Conservation (phyloP, 1,140 invertebrate species). For the Aphidius ervi region DNA sequence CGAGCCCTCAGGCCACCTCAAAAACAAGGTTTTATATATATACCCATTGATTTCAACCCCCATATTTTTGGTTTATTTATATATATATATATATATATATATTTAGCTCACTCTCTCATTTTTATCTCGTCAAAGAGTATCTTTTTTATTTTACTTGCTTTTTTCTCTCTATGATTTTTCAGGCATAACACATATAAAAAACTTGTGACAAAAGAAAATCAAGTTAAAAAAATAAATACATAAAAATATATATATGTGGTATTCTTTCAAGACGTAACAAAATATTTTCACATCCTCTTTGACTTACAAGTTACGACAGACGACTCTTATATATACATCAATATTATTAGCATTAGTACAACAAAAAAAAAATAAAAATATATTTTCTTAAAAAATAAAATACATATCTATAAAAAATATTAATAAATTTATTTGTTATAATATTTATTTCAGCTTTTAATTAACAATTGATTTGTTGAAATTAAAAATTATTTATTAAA, state of each 20-base stretch:
- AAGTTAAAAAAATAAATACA: slow-evolving; percentile 9
- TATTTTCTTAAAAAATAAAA: too few species aligned
- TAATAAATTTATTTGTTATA: too few species aligned
- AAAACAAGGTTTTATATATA: slow-evolving; percentile 4
- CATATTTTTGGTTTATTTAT: too few species aligned
- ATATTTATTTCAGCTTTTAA: too few species aligned
- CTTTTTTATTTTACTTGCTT: not conserved
- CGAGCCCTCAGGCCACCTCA: slow-evolving; percentile 1
- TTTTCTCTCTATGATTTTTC: not conserved
- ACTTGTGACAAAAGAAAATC: not conserved
- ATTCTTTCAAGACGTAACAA: slow-evolving; percentile 5
- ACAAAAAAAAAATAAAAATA: too few species aligned
- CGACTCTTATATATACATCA: slow-evolving; percentile 18
- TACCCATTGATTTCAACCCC: not conserved
- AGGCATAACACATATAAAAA: too few species aligned
- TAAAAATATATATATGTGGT: too few species aligned
- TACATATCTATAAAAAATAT: too few species aligned
- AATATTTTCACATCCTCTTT: slow-evolving; percentile 14
- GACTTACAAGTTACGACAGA: slow-evolving; percentile 22
- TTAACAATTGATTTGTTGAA: too few species aligned
- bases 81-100: slow-evolving; percentile 14
- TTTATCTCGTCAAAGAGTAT: not conserved
- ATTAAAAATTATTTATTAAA: too few species aligned
- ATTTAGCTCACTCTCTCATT: not conserved
- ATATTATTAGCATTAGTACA: slow-evolving; percentile 13